phyloP scores from a whole-genome alignment of 35 echinoderm and acorn worm species.

The Stichopus chloronotus region DNA sequence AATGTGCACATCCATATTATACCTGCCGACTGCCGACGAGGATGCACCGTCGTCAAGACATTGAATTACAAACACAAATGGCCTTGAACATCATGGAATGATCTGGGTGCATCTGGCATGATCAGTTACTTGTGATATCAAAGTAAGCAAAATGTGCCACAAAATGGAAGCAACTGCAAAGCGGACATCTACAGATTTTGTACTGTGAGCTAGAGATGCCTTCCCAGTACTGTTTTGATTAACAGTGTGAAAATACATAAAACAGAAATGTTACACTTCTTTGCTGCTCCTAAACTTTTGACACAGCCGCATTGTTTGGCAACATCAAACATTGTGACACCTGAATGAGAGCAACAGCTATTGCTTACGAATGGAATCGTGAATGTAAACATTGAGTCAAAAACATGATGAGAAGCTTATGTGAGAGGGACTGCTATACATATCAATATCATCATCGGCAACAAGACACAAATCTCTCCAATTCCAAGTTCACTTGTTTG shows the following conservation, averaged over 20 bases:
- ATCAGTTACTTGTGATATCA: neutral
- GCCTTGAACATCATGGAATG: too few species aligned
- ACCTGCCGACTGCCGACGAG: neutral
- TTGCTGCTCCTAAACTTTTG: too few species aligned
- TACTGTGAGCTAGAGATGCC: too few species aligned
- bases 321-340: neutral
- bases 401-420: neutral
- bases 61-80: neutral
- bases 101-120: neutral
- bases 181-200: too few species aligned
- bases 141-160: neutral
- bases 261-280: too few species aligned
- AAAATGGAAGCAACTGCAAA: neutral
- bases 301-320: neutral
- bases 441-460: too few species aligned
- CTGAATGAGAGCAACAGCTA: neutral
- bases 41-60: neutral
- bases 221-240: too few species aligned
- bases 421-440: neutral
- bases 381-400: neutral
- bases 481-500: too few species aligned
- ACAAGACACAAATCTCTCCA: too few species aligned
- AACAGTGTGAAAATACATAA: too few species aligned
- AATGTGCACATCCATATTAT: neutral
- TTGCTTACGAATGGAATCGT: neutral